Percentiles rank a stretch among this genome's conserved stretches.
phyloP scores from a whole-genome alignment of 2,888 invertebrate species.

The Calliphora vomitoria region DNA sequence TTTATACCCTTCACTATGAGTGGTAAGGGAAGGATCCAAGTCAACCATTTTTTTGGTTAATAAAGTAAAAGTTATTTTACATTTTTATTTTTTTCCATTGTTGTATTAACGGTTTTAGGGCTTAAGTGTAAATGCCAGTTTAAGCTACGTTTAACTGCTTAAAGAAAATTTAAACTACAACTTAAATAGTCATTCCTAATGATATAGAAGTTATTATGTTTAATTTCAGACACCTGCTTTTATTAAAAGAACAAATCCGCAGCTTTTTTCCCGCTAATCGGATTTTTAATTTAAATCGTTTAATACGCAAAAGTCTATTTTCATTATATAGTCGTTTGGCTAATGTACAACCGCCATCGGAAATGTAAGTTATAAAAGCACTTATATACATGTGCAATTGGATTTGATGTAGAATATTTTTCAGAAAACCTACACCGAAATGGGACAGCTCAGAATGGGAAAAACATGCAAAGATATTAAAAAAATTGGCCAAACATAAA shows the following conservation, averaged over 20 bases:
- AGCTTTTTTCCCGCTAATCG: constrained; percentile 65
- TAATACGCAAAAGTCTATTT: constrained; percentile 80
- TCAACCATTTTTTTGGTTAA: too few relatives aligned
- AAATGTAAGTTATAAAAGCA: constrained; percentile 75
- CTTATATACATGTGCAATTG: background rate
- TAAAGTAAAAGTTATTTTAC: too few relatives aligned
- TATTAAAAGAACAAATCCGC: constrained; percentile 68
- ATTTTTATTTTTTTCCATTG: too few relatives aligned
- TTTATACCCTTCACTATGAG: too few relatives aligned
- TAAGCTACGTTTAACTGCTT: too few relatives aligned
- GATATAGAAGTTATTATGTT: background rate
- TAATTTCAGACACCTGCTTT: constrained; percentile 68
- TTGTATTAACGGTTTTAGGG: too few relatives aligned
- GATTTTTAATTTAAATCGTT: constrained; percentile 78
- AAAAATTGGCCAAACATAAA: constrained; percentile 80
- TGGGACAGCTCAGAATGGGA: constrained; percentile 78
- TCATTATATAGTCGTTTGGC: constrained; percentile 82
- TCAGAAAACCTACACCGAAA: constrained; percentile 76
- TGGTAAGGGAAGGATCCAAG: too few relatives aligned
- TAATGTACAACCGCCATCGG: constrained; percentile 78
- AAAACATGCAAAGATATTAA: constrained; percentile 77
- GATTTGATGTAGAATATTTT: background rate
- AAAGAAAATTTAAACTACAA: too few relatives aligned
- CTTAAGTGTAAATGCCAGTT: background rate
- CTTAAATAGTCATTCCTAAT: background rate